Evolutionary conservation across 2,888 invertebrate genomes (phyloP), one percentile per base, ranked within the genome.

Genomic region (Mimas tiliae): DNA sequence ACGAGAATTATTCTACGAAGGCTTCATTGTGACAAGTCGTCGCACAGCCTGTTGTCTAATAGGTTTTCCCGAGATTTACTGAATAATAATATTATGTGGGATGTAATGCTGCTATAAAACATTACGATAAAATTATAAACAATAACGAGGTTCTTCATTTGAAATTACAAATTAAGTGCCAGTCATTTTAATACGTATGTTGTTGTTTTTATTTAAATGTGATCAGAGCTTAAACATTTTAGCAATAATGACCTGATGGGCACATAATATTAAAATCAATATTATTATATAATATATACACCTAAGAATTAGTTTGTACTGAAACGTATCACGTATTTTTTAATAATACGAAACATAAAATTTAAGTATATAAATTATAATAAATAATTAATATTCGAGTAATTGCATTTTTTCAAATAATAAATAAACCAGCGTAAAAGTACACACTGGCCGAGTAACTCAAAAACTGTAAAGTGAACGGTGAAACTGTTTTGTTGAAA

Each of bases 401-500:
- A 34, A 47, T n/a, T 47, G n/a, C n/a, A n/a, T 16, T 0, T 38
- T 38, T 53, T 1, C n/a, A 55, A 38, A 34, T 9, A 16, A 9
- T 14, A 33, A 53, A 34, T 34, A 8, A 33, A 33, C 16, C 7
- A 7, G 7, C n/a, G 16, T 48, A 16, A 34, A n/a, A 55, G 14
- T 8, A 33, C 14, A n/a, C 34, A 9, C n/a, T 33, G 16, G 0
- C 55, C 8, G 9, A 38, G 16, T 55, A 16, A 38, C n/a, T 27
- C 27, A 27, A 27, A 27, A 27, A 27, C n/a, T 11, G 34, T 9
- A 55, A 27, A 27, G 38, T 34, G 9, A 38, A 34, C 68, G 70
- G 75, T 72, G 73, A 78, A 78, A 78, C 72, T 67, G 72, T 72
- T 73, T 68, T 70, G 67, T 71, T 68, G 65, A 74, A 73, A 73